Conservation (phyloP, 2,113 vertebrate species). For the Burhinus bistriatus region DNA sequence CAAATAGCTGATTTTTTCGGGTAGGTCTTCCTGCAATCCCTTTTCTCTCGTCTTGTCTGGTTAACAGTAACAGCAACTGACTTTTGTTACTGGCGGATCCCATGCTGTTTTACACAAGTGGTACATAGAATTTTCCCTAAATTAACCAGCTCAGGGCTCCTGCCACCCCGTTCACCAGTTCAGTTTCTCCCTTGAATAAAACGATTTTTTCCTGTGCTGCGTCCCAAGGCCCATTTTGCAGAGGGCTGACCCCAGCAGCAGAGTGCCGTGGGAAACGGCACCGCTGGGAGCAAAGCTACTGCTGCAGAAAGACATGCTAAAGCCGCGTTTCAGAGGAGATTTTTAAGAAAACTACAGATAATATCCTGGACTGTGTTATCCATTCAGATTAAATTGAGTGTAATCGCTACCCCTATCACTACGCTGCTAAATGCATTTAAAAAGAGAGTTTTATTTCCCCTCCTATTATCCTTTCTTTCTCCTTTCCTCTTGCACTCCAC, state of each 20-base stretch:
- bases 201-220: not conserved
- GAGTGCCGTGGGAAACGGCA: not conserved
- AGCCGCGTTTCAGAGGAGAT: not conserved
- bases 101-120: not conserved
- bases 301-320: not conserved
- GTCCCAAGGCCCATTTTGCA: not conserved
- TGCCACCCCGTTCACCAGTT: not conserved
- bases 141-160: not conserved
- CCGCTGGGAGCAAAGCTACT: not conserved
- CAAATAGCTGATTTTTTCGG: not conserved
- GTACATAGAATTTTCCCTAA: not conserved
- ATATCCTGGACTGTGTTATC: not conserved
- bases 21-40: not conserved
- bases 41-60: not conserved
- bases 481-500: not conserved
- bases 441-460: constrained; percentile 11
- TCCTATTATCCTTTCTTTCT: not conserved
- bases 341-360: constrained; percentile 27
- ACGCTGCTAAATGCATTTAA: not conserved
- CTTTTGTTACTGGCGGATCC: not conserved
- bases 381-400: constrained; percentile 20
- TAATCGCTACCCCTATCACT: not conserved
- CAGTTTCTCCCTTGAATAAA: not conserved
- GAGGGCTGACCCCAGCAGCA: not conserved
- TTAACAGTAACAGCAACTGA: not conserved